Percentiles rank a stretch among this genome's conserved stretches.
Conservation (phyloP, 1,140 invertebrate genomes). For the Drosophila seguyi region DNA sequence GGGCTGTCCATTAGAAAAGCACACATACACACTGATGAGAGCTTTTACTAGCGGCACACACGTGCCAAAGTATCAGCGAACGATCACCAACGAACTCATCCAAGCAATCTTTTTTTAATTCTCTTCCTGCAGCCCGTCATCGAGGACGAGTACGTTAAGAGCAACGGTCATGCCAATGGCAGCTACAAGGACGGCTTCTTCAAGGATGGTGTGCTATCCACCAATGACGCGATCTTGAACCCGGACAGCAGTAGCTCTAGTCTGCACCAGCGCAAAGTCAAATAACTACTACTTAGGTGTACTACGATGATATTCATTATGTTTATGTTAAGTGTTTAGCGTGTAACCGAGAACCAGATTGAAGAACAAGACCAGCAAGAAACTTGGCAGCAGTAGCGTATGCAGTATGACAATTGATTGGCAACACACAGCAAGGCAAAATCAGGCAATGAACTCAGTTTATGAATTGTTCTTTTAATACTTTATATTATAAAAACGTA, state of each 20-base stretch:
- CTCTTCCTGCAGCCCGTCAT: slow-evolving; percentile 85
- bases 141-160: slow-evolving; percentile 81
- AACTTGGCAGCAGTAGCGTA: slow-evolving; percentile 25
- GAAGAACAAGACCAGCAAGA: slow-evolving; percentile 44
- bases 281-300: slow-evolving; percentile 80
- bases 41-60: slow-evolving; percentile 41
- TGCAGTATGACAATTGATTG: slow-evolving; percentile 54
- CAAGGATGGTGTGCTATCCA: slow-evolving; percentile 77
- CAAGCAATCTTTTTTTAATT: slow-evolving; percentile 10
- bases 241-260: slow-evolving; percentile 85
- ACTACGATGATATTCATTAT: slow-evolving; percentile 83
- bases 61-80: slow-evolving; percentile 21
- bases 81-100: background rate
- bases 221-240: slow-evolving; percentile 81
- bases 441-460: slow-evolving; percentile 35
- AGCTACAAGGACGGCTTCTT: slow-evolving; percentile 62
- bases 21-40: slow-evolving; percentile 51
- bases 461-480: slow-evolving; percentile 57
- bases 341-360: slow-evolving; percentile 57
- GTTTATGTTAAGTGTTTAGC: slow-evolving; percentile 76
- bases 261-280: slow-evolving; percentile 85
- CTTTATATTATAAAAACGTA: slow-evolving; percentile 49
- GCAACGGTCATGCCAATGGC: slow-evolving; percentile 62
- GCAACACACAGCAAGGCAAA: slow-evolving; percentile 17
- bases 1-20: slow-evolving; percentile 54